Evolutionary conservation across 2,888 invertebrate species (phyloP).

Genomic region (Podabrus alpinus): DNA sequence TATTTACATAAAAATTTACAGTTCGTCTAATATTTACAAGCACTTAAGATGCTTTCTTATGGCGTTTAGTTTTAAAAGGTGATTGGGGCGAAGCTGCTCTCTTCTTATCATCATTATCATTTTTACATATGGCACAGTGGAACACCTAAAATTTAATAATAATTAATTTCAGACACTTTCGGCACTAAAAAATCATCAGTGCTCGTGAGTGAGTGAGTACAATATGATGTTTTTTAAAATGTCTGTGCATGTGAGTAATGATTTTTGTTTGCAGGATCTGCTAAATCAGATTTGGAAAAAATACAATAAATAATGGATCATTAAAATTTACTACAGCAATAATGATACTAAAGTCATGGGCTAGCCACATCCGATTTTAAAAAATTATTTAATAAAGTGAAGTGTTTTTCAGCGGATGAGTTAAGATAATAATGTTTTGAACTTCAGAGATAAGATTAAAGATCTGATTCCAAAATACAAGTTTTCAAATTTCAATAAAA

Average conservation of each 20-base stretch:
- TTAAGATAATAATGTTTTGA: neutral
- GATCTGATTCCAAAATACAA: neutral
- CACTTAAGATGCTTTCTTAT: conserved; percentile 46
- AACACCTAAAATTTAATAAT: conserved; percentile 48
- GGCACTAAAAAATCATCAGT: neutral
- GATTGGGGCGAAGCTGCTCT: conserved; percentile 41
- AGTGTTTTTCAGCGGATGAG: neutral
- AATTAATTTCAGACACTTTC: neutral
- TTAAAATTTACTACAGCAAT: too few relatives aligned
- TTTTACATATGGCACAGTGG: conserved; percentile 58
- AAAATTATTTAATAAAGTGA: neutral
- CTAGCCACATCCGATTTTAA: neutral
- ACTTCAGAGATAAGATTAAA: neutral
- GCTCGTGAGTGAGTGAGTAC: neutral
- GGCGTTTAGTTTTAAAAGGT: conserved; percentile 47
- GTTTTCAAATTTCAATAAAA: neutral
- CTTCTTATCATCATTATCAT: conserved; percentile 37
- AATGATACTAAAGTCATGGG: neutral
- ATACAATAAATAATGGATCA: too few relatives aligned
- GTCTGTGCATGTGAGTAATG: too few relatives aligned
- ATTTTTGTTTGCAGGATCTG: too few relatives aligned
- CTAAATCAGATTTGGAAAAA: too few relatives aligned
- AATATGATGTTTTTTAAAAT: neutral
- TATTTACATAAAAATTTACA: conserved; percentile 46
- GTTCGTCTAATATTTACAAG: conserved; percentile 34